A percentile compares a stretch with the other conserved stretches of the same genome.
These are phyloP conservation scores for Leptatherina wallacei DNA, from an alignment of 2,797 vertebrate species.

Conservation along the genomic window DNA sequence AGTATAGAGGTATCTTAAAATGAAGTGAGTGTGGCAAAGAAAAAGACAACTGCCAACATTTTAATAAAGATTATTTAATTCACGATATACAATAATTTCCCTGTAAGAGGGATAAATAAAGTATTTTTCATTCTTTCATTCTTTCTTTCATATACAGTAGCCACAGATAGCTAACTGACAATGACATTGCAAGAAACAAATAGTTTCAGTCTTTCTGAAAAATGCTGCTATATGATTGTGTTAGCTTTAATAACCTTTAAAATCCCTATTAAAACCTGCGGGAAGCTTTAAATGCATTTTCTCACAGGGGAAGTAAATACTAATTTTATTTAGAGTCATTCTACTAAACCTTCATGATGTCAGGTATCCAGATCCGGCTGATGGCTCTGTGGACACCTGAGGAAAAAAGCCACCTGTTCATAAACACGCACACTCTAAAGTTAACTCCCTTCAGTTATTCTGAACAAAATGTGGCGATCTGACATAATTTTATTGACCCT, in stretches of 20 bases:
- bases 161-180: not conserved
- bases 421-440: not conserved
- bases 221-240: not conserved
- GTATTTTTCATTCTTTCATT: too few relatives aligned
- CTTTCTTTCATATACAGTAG: too few relatives aligned
- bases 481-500: not conserved
- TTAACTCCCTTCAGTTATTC: not conserved
- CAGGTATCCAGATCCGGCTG: conserved; percentile 14
- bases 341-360: conserved; percentile 22
- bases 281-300: conserved; percentile 9
- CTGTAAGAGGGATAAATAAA: too few relatives aligned
- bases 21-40: not conserved
- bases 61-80: not conserved
- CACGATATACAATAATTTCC: not conserved
- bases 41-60: not conserved
- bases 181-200: not conserved
- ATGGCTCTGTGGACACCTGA: conserved; percentile 5
- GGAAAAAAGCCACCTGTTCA: not conserved
- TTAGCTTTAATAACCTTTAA: conserved; percentile 6
- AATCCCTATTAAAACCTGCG: conserved; percentile 21
- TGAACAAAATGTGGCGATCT: not conserved
- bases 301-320: conserved; percentile 8
- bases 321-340: conserved; percentile 5
- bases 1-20: not conserved
- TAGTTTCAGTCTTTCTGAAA: not conserved